Conservation (phyloP, 2,113 vertebrate genomes). For the Phaetusa simplex region DNA sequence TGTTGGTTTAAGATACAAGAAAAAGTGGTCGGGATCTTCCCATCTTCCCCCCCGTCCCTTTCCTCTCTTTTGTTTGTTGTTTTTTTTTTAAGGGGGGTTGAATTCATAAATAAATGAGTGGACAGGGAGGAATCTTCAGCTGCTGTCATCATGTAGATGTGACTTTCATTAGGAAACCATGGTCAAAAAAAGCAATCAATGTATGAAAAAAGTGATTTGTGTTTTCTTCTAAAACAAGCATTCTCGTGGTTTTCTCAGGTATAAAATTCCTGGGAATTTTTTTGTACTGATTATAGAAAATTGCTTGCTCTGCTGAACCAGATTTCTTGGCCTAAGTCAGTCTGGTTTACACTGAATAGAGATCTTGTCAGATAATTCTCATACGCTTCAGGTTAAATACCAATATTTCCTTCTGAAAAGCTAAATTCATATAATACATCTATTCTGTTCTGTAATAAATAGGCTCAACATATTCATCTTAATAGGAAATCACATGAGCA, state of each 20-base stretch:
- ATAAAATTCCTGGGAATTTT: background rate
- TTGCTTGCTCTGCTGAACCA: background rate
- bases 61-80: background rate
- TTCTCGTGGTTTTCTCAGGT: background rate
- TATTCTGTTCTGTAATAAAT: background rate
- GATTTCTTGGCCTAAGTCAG: background rate
- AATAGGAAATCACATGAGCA: background rate
- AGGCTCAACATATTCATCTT: background rate
- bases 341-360: background rate
- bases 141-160: background rate
- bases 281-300: background rate
- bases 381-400: background rate
- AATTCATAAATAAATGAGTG: background rate
- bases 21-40: background rate
- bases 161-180: background rate
- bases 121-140: background rate
- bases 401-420: background rate
- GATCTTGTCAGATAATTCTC: background rate
- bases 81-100: background rate
- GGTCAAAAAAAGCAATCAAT: background rate
- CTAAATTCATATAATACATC: background rate
- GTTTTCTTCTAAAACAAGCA: background rate
- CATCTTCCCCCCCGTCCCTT: background rate
- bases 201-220: background rate
- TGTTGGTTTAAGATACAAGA: background rate